Base-by-base conservation (phyloP, 2,888 invertebrate species). In the Leucophenga maculata region DNA sequence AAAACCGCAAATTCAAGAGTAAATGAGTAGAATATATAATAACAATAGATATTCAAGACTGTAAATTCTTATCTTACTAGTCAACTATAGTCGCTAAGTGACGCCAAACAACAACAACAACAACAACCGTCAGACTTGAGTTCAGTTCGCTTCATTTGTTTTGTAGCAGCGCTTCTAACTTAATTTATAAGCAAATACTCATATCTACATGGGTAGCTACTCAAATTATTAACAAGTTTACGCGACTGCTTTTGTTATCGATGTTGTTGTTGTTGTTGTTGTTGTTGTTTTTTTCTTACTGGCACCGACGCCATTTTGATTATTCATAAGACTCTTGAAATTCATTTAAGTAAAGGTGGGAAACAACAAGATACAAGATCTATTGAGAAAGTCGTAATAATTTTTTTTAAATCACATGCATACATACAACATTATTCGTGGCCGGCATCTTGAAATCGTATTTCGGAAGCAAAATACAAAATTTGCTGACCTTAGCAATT, bases 401-500 rank as follows among this genome's bases (percentile, higher is more conserved):
- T 62, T 62, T 62, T 46, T 46, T 62, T 62, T 20, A 62, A 18
- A 62, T 62, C 50, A 50, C 14, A 50, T n/a, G 20, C 13, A 44
- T 44, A 39, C 3, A 39, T 6, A 39, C 8, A 39, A 6, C 39
- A 39, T 39, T 6, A 39, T 39, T 6, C 32, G 32, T 6, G 8
- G 8, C 32, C 32, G 32, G 32, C 48, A 48, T 8, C 48, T 13
- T 48, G 1, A 18, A 16, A 16, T 50, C 13, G 16, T 4, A 16
- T 62, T 62, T 62, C 62, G 62, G 62, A 62, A 62, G 62, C 46
- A 46, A 20, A 14, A 62, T 18, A 20, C 46, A 26, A 59, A 59
- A 59, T 26, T n/a, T 31, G 31, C 31, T 59, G 62, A 62, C 62
- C 62, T 62, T 62, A 62, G 32, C 22, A 62, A 46, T 62, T 46